A percentile compares a stretch with the other conserved stretches of the same genome.
phyloP scores from a whole-genome alignment of 2,888 invertebrate species.

The Hemicrepidius hirtus region DNA sequence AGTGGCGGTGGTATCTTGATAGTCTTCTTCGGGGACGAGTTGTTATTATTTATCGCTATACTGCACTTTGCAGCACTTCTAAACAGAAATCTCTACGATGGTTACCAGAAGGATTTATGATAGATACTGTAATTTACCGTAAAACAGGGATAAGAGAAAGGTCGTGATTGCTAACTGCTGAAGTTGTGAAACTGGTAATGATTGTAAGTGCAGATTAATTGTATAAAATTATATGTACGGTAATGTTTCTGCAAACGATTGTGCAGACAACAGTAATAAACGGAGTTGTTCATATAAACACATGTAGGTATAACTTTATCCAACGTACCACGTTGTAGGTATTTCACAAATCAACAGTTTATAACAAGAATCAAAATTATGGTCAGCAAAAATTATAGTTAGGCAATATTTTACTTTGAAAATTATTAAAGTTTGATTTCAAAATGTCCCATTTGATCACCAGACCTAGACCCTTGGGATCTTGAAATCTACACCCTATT shows the following conservation, averaged over 20 bases:
- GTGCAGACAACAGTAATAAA: background rate
- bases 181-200: constrained; percentile 31
- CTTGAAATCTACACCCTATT: too few relatives aligned
- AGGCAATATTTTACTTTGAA: too few relatives aligned
- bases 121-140: constrained; percentile 37
- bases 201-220: constrained; percentile 37
- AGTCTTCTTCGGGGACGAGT: constrained; percentile 36
- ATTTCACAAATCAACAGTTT: too few relatives aligned
- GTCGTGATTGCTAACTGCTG: constrained; percentile 27
- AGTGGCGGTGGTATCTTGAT: constrained; percentile 45
- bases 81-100: constrained; percentile 10
- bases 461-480: too few relatives aligned
- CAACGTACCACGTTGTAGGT: too few relatives aligned
- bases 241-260: constrained; percentile 7
- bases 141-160: constrained; percentile 32
- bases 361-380: too few relatives aligned
- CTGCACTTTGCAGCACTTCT: constrained; percentile 27
- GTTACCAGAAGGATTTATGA: constrained; percentile 31
- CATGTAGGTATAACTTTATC: too few relatives aligned
- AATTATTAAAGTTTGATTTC: too few relatives aligned
- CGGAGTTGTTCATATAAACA: too few relatives aligned
- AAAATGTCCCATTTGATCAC: too few relatives aligned
- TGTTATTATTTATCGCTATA: constrained; percentile 41
- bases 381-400: too few relatives aligned
- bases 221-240: constrained; percentile 27